Evolutionary conservation across 2,113 vertebrate genomes (phyloP), one percentile per base, ranked within the genome.

Genomic region (Macrotus californicus): DNA sequence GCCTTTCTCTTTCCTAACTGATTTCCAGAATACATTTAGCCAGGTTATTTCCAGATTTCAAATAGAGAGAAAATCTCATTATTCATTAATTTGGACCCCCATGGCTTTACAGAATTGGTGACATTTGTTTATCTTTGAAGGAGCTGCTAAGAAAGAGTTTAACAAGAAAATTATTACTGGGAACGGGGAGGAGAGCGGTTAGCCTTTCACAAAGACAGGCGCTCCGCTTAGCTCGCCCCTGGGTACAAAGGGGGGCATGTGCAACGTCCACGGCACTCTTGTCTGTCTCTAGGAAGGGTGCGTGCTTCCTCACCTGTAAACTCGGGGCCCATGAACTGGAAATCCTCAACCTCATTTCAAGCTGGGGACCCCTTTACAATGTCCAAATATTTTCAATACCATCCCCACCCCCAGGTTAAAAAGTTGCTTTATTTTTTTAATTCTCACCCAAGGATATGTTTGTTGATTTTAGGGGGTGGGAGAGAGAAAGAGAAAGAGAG

Each of bases 1-100:
- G 0, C 48, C 50, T 54, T 85, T 50, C 56, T 81, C 34, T 67
- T 59, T 59, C 29, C 26, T 19, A 48, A 24, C 22, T 0, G 1
- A 50, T 91, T 87, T 81, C 70, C 80, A 48, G n/a, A 19, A 26
- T 22, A 22, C 52, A 73, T 31, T 83, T 85, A 93, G 72, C 73
- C 48, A 50, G 77, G 46, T 79, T 69, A 79, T 81, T 89, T 94
- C 61, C 36, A 80, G 61, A 82, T 94, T 52, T 61, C 46, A 56
- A 26, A 43, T 36, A 88, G 91, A 81, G 34, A 87, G 93, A 69
- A 84, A 93, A 87, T 66, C 80, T 92, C 87, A 94, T 92, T 92
- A 89, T 93, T 95, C 91, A 94, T 93, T 76, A 79, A 91, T 91
- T 94, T 94, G 81, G 95, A 85, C 72, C 81, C 91, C 96, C 61